These are phyloP conservation scores for Hydrotaea diabolus DNA, from an alignment of 2,888 invertebrate species.

Conservation along the genomic window DNA sequence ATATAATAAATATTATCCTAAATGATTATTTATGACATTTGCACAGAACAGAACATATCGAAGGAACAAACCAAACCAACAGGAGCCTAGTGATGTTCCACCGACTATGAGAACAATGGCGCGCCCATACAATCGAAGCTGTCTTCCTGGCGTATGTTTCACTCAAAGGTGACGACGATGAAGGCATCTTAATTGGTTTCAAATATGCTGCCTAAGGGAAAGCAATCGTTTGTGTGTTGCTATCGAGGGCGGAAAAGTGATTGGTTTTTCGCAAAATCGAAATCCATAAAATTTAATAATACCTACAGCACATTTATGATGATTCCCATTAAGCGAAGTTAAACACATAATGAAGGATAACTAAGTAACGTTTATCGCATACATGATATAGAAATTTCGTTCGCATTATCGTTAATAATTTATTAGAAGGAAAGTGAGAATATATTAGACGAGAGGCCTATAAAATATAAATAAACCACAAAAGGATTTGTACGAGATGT, in stretches of 20 bases:
- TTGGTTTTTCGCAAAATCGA: not conserved
- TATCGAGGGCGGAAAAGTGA: not conserved
- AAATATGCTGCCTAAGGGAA: not conserved
- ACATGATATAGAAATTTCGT: not conserved
- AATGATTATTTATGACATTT: slow-evolving; percentile 48
- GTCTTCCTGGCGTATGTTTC: not conserved
- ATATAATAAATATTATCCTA: slow-evolving; percentile 48
- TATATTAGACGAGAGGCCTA: too few relatives aligned
- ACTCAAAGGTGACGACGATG: not conserved
- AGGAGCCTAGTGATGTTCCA: not conserved
- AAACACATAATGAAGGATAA: too few relatives aligned
- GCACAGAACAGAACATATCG: not conserved
- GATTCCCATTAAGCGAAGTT: not conserved
- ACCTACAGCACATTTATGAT: slow-evolving; percentile 8
- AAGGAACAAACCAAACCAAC: not conserved
- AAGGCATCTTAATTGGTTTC: not conserved
- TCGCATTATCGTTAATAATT: too few relatives aligned
- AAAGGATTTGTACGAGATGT: too few relatives aligned
- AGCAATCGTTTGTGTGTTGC: not conserved
- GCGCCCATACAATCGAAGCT: not conserved
- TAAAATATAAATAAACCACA: too few relatives aligned
- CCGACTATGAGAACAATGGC: not conserved
- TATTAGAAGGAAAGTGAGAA: too few relatives aligned
- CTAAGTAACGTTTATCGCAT: not conserved
- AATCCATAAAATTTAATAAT: slow-evolving; percentile 16